Base-by-base conservation (phyloP, 1,140 invertebrate species). In the Portunus trituberculatus region DNA sequence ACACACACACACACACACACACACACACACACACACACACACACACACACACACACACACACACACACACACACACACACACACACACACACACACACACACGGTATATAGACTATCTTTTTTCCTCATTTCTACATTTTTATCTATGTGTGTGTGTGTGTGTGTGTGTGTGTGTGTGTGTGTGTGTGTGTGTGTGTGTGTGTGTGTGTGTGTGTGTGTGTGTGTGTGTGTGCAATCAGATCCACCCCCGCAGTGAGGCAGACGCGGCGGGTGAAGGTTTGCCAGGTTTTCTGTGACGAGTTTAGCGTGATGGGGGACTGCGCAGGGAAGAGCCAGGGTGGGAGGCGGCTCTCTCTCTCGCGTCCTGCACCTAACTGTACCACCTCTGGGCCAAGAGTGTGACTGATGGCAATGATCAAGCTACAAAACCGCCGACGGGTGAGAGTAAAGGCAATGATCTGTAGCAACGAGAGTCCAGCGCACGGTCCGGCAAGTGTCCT, bases 181-280 rank as follows among this genome's bases (percentile, higher is more conserved):
- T 86, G 83, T 86, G 83, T 86, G 83, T 86, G 83, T 86, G 83
- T 86, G 83, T 86, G 83, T 86, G 83, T 86, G 31, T 87, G 86
- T 87, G 28, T 87, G 31, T 87, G 86, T 87, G 86, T 87, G 86
- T 87, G 86, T 88, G 86, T 88, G 29, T 88, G 86, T 88, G 86
- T 88, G 86, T 88, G 86, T 88, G 86, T 88, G 31, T 88, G 31
- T 31, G 84, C 39, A 76, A 76, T 25, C 59, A 76, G 10, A 20
- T 7, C 3, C 59, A 12, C 10, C 20, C 3, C 59, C 7, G 59
- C 20, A 76, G 59, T n/a, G n/a, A 20, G 67, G 6, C 52, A 59
- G 52, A 59, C 10, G 52, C 1, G 16, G 52, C 16, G 52, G 12
- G 52, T 59, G 52, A 10, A 59, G 52, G 52, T 59, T 39, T 25